Conservation (phyloP, 2,888 invertebrate genomes). For the Campoletis raptor region DNA sequence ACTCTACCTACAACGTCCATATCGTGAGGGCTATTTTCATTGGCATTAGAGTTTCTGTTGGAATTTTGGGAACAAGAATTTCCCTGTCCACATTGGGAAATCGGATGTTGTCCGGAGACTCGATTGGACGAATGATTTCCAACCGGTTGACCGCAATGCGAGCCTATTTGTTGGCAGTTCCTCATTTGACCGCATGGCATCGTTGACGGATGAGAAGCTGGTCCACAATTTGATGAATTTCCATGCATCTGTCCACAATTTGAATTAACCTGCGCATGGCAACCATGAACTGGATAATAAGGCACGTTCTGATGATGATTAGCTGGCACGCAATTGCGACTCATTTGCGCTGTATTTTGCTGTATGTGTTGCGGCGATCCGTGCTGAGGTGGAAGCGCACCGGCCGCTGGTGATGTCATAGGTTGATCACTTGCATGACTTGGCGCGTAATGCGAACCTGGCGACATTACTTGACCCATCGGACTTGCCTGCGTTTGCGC, state of each 20-base stretch:
- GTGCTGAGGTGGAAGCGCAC: slow-evolving; percentile 81
- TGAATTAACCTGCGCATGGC: slow-evolving; percentile 76
- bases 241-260: slow-evolving; percentile 74
- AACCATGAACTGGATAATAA: slow-evolving; percentile 79
- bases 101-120: slow-evolving; percentile 77
- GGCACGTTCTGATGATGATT: slow-evolving; percentile 73
- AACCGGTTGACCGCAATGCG: slow-evolving; percentile 83
- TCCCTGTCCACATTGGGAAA: slow-evolving; percentile 72
- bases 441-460: slow-evolving; percentile 81
- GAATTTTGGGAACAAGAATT: slow-evolving; percentile 72
- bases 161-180: slow-evolving; percentile 78
- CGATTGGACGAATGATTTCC: slow-evolving; percentile 85
- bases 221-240: slow-evolving; percentile 72
- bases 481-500: slow-evolving; percentile 77
- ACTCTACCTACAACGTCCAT: slow-evolving; percentile 70
- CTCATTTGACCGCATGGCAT: slow-evolving; percentile 67
- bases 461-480: slow-evolving; percentile 81
- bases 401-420: slow-evolving; percentile 82
- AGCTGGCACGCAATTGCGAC: slow-evolving; percentile 80
- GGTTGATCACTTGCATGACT: slow-evolving; percentile 82
- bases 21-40: slow-evolving; percentile 54
- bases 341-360: slow-evolving; percentile 81
- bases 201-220: slow-evolving; percentile 67
- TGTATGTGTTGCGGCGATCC: slow-evolving; percentile 77
- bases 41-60: slow-evolving; percentile 57